Evolutionary conservation across 2,888 invertebrate genomes (phyloP).

Genomic region (Corbicula japonica): DNA sequence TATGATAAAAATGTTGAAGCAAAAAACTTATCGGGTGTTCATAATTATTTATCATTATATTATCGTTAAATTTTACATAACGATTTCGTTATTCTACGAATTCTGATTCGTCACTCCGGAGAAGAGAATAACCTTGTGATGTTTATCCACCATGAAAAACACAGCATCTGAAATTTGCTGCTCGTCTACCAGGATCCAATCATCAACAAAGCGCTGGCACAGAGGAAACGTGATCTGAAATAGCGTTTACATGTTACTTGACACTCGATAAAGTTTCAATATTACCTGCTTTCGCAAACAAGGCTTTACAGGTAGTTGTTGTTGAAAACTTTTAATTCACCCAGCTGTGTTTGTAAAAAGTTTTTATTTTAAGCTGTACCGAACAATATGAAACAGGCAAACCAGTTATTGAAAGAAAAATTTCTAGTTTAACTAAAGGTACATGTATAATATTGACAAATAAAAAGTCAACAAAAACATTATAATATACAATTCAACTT

Average conservation of each 20-base stretch:
- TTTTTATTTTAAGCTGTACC: background rate
- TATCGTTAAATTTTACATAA: too few species aligned
- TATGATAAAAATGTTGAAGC: too few species aligned
- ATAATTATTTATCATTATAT: too few species aligned
- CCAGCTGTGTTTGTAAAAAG: background rate
- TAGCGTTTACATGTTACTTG: background rate
- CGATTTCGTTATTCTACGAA: too few species aligned
- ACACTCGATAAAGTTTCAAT: background rate
- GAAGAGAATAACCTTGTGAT: slow-evolving; percentile 77
- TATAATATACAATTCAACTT: slow-evolving; percentile 21
- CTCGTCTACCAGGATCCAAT: slow-evolving; percentile 77
- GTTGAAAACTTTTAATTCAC: background rate
- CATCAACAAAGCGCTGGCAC: slow-evolving; percentile 73
- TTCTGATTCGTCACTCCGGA: too few species aligned
- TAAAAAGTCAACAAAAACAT: background rate
- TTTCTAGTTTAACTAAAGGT: background rate
- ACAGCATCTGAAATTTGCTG: slow-evolving; percentile 72
- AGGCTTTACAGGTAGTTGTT: background rate
- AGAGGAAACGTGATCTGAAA: slow-evolving; percentile 73
- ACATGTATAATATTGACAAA: background rate
- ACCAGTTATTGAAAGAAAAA: background rate
- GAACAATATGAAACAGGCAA: background rate
- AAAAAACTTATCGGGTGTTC: too few species aligned
- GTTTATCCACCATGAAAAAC: slow-evolving; percentile 70
- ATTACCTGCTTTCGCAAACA: background rate